Conservation (phyloP, 2,113 vertebrate species). For the Glareola pratincola region DNA sequence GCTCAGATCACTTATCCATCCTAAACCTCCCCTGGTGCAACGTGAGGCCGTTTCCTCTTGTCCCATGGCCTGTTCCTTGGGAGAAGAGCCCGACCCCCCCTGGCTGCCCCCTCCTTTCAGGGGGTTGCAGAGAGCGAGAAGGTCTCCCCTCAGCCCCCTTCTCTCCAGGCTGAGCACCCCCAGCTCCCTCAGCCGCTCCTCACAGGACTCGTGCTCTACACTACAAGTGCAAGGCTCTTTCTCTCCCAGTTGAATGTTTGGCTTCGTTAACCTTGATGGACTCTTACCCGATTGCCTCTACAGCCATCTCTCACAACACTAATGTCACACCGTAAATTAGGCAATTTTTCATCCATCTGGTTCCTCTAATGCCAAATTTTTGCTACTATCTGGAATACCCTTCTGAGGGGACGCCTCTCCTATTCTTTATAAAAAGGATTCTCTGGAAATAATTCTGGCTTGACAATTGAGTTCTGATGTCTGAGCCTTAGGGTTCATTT, state of each 20-base stretch:
- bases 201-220: background rate
- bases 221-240: background rate
- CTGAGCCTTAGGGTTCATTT: slow-evolving; percentile 14
- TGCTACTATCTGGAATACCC: background rate
- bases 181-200: too few relatives aligned
- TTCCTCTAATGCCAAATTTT: background rate
- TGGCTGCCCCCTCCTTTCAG: too few relatives aligned
- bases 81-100: too few relatives aligned
- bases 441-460: background rate
- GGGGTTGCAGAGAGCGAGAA: too few relatives aligned
- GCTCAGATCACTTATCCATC: background rate
- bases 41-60: background rate
- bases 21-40: background rate
- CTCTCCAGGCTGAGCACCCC: too few relatives aligned
- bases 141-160: too few relatives aligned
- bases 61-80: too few relatives aligned
- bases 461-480: background rate
- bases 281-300: background rate
- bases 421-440: background rate
- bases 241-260: background rate
- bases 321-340: fast-evolving
- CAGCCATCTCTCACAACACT: background rate
- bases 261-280: background rate
- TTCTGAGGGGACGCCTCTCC: background rate
- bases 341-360: background rate